Evolutionary conservation across 2,113 vertebrate species (phyloP).

Genomic region (Lagopus leucura): DNA sequence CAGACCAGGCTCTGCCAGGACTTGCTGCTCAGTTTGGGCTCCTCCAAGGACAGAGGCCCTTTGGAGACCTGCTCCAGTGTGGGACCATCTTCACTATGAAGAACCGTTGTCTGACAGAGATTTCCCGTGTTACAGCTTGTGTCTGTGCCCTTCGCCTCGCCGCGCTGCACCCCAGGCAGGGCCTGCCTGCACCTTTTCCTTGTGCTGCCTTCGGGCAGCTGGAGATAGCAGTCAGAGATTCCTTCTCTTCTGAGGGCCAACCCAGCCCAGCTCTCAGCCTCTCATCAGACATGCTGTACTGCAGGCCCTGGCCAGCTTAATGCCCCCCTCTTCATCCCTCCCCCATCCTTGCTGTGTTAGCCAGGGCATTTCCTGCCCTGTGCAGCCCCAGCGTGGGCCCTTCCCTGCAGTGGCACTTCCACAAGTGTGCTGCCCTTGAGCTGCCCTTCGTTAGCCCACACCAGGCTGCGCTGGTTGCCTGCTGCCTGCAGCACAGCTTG

Average conservation of each 20-base stretch:
- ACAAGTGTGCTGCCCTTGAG: background rate
- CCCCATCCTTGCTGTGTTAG: too few relatives aligned
- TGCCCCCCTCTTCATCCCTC: too few relatives aligned
- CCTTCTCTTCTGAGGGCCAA: background rate
- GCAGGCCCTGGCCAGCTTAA: background rate
- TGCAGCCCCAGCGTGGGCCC: background rate
- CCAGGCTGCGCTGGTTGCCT: background rate
- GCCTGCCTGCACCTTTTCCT: background rate
- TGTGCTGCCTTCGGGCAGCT: background rate
- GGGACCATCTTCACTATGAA: background rate
- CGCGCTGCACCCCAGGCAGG: background rate
- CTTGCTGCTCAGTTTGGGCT: background rate
- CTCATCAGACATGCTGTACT: rapidly evolving
- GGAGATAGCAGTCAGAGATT: background rate
- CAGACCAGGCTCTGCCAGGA: background rate
- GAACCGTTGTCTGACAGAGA: background rate
- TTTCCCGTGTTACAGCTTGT: background rate
- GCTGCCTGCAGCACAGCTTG: too few relatives aligned
- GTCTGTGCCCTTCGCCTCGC: background rate
- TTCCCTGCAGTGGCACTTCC: rapidly evolving
- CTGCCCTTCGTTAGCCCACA: background rate
- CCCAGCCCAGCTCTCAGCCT: background rate
- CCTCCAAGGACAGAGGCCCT: background rate
- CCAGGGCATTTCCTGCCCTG: background rate
- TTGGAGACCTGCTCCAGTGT: background rate